A percentile compares a stretch with the other conserved stretches of the same genome.
Evolutionary conservation across 2,113 vertebrate genomes (phyloP).

Genomic region (Archilochus colubris): DNA sequence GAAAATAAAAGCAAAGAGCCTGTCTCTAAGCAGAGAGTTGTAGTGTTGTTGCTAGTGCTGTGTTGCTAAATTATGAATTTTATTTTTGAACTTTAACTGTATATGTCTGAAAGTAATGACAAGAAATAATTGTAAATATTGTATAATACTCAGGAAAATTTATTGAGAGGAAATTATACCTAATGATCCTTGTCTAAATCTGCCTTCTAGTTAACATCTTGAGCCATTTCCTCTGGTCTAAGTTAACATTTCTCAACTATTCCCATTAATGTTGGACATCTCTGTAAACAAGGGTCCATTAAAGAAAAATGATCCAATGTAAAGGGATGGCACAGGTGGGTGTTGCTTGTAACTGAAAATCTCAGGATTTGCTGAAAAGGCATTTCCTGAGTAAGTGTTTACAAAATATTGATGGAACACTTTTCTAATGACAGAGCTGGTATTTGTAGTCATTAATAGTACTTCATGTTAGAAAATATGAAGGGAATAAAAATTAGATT

Average conservation of each 20-base stretch:
- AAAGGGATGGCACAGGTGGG: neutral
- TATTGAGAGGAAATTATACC: neutral
- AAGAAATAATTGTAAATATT: neutral
- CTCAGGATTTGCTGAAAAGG: neutral
- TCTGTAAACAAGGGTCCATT: neutral
- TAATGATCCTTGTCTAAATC: neutral
- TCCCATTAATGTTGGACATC: neutral
- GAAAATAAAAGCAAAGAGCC: neutral
- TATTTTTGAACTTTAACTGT: neutral
- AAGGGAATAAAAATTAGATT: neutral
- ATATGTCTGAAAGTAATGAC: neutral
- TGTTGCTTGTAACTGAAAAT: conserved; percentile 15
- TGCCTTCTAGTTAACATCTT: neutral
- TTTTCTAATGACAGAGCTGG: conserved; percentile 26
- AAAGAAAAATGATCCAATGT: neutral
- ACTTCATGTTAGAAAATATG: conserved; percentile 18
- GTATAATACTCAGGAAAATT: neutral
- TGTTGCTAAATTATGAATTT: neutral
- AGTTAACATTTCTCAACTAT: neutral
- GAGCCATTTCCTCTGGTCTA: neutral
- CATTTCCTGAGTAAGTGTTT: conserved; percentile 28
- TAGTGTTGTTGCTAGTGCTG: neutral
- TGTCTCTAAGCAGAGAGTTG: neutral
- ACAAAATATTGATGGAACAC: conserved; percentile 60
- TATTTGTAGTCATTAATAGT: conserved; percentile 49